Conservation (phyloP, 2,797 vertebrate species). For the Psittacula derbiana region DNA sequence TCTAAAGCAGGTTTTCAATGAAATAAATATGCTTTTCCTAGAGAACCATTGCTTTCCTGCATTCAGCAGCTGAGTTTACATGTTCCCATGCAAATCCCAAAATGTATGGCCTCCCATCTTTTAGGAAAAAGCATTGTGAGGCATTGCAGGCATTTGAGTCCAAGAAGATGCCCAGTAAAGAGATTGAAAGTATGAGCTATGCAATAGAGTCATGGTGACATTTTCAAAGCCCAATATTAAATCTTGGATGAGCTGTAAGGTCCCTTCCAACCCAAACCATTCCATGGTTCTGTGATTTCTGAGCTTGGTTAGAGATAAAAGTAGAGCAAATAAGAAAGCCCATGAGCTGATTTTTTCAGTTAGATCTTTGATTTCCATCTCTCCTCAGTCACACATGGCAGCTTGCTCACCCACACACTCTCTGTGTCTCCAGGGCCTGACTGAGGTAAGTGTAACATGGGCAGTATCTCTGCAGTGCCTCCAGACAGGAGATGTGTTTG, state of each 20-base stretch:
- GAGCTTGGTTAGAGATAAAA: not conserved
- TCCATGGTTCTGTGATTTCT: not conserved
- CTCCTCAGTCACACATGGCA: not conserved
- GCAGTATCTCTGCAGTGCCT: not conserved
- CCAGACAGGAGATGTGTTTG: not conserved
- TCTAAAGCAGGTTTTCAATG: not conserved
- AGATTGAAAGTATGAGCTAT: not conserved
- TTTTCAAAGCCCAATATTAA: not conserved
- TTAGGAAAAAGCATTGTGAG: not conserved
- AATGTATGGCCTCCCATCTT: rapidly evolving
- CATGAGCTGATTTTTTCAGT: not conserved
- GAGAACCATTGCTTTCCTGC: not conserved
- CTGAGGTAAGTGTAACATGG: rapidly evolving
- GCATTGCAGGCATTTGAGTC: not conserved
- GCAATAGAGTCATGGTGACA: not conserved
- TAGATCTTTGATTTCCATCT: not conserved
- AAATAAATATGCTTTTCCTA: not conserved
- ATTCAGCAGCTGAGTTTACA: not conserved
- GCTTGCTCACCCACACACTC: not conserved
- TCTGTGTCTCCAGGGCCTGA: not conserved
- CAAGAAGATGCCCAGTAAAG: not conserved
- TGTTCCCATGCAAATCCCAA: not conserved
- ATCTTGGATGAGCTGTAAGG: not conserved
- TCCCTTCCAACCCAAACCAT: not conserved
- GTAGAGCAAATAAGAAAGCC: not conserved